Conservation (phyloP, 2,113 vertebrate species). For the Albula glossodonta region DNA sequence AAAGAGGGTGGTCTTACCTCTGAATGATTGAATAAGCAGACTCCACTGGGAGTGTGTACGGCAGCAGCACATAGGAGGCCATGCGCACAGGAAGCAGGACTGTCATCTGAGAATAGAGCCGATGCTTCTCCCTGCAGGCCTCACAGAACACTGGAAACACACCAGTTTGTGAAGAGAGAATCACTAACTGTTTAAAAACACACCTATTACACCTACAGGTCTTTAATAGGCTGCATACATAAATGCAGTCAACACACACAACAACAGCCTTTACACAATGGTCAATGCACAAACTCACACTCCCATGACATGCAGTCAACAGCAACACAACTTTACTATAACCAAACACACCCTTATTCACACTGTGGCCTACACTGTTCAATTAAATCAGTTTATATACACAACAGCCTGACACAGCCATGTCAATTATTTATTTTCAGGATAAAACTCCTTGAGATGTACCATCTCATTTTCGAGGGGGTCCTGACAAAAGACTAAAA, state of each 20-base stretch:
- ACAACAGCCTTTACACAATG: too few species aligned
- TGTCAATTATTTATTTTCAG: too few species aligned
- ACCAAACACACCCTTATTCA: too few species aligned
- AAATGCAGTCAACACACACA: neutral
- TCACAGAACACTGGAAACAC: slow-evolving; percentile 73
- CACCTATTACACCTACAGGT: neutral
- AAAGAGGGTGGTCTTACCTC: neutral
- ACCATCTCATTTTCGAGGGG: too few species aligned
- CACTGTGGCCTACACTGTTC: too few species aligned
- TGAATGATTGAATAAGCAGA: slow-evolving; percentile 52
- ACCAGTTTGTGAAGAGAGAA: neutral
- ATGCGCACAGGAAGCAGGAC: slow-evolving; percentile 74
- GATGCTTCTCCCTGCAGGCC: slow-evolving; percentile 66
- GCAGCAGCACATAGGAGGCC: slow-evolving; percentile 82
- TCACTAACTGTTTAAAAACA: neutral
- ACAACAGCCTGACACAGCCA: too few species aligned
- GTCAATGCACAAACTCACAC: neutral
- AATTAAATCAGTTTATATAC: too few species aligned
- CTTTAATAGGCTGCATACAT: neutral
- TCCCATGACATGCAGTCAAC: too few species aligned
- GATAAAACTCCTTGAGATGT: too few species aligned
- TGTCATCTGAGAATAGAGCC: slow-evolving; percentile 70
- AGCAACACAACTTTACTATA: too few species aligned
- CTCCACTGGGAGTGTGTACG: slow-evolving; percentile 84
- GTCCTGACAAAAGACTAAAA: too few species aligned